Base-by-base conservation (phyloP, 2,113 vertebrate genomes). In the Mobula hypostoma region DNA sequence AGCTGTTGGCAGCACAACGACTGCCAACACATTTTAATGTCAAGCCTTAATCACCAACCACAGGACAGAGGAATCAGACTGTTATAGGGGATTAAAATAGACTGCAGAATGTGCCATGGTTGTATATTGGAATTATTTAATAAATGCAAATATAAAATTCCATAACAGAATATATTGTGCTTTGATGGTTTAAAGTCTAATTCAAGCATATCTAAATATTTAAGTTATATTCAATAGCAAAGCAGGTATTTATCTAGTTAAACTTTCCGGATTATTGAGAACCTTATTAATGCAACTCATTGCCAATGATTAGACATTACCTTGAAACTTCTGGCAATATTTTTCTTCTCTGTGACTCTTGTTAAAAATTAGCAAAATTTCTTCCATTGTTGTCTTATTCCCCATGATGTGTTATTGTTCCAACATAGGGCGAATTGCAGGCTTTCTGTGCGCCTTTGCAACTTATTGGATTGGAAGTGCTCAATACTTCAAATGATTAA, bases 11-110 rank as follows among this genome's bases (percentile, higher is more conserved):
- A 93, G 70, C 91, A 93, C 40, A 74, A 48, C 24, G 91, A 93
- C 91, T 93, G 91, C 91, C 91, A 93, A 93, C 91, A 93, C 68
- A 93, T 93, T 93, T 93, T 93, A 93, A 93, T 93, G 91, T 93
- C 91, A 93, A 93, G 70, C 70, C 70, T 93, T 93, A 93, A 93
- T 93, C 91, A 93, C 91, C 91, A 74, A 93, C 91, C 68, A 72
- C 70, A 93, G 68, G 91, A 93, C 91, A 93, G 21, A 56, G 32
- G 70, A 93, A 40, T 74, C 91, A 93, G 70, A 93, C 91, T 93
- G 91, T 93, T 74, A 27, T 15, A 48, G 66, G 36, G 29, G 91
- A 93, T 74, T 74, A 40, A 74, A 93, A 76, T 93, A 93, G 91
- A 74, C 91, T 48, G 91, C 40, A 48, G 68, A 93, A 74, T 56